Evolutionary conservation across 2,113 vertebrate genomes (phyloP), one percentile per base, ranked within the genome.

Genomic region (Tympanuchus pallidicinctus): DNA sequence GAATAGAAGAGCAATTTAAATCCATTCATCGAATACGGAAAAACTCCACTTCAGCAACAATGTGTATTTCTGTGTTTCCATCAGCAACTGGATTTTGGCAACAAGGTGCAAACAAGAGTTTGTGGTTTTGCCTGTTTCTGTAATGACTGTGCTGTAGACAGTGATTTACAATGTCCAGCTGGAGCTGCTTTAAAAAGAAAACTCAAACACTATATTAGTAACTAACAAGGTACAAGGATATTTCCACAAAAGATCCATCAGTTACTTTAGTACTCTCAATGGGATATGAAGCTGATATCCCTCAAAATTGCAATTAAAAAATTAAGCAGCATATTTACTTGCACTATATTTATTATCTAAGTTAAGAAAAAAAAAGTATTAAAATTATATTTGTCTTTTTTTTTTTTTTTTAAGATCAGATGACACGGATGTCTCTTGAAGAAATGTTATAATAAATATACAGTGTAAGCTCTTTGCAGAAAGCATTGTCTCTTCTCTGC

Each of bases 81-180:
- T 32, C 43, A 69, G 42, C 16, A 83, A 76, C 5, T 50, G 83
- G 63, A 84, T 78, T 90, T 94, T 77, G 16, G 52, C 79, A 74
- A 66, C 0, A 7, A 52, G 20, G 25, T 76, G 30, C 54, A 88
- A 93, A 8, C 36, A 64, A 69, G 42, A 77, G 65, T 82, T 65
- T 52, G 61, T 43, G 42, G 42, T 70, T 87, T 89, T 83, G 79
- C 40, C 75, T 32, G 47, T 73, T 92, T 78, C 76, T 91, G 40
- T 72, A 47, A 10, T 2, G 3, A 75, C 2, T 38, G 18, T 80
- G 43, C 43, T 85, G 54, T 43, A 77, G 66, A 88, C 79, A 95
- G 56, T 85, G 64, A 96, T 92, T 82, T 95, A 92, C 76, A 81
- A 32, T 69, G 87, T 90, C 93, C 86, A 95, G 40, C 66, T 96